These are phyloP conservation scores for Drosophila basisetae DNA, from an alignment of 2,888 invertebrate genomes.

Conservation along the genomic window DNA sequence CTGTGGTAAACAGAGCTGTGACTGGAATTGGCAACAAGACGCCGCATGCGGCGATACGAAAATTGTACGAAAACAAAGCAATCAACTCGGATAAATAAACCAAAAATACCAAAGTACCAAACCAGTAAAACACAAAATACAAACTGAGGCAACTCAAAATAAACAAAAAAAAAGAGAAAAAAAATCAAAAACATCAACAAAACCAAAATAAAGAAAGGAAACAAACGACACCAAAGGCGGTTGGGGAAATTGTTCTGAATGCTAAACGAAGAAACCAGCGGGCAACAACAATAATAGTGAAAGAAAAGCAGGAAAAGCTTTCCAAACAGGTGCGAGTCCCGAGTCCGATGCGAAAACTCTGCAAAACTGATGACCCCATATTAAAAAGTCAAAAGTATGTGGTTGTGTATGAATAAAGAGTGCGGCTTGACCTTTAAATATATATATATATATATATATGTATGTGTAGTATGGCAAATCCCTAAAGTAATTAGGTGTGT, in stretches of 20 bases:
- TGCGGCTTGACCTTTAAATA: conserved; percentile 32
- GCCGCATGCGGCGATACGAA: conserved; percentile 45
- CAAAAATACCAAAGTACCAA: conserved; percentile 71
- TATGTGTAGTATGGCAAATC: conserved; percentile 39
- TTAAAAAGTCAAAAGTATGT: conserved; percentile 54
- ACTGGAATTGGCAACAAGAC: conserved; percentile 65
- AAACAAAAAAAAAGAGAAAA: conserved; percentile 21
- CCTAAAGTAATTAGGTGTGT: conserved; percentile 71
- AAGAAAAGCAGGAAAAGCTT: conserved; percentile 5
- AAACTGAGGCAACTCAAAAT: conserved; percentile 41
- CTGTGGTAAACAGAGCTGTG: conserved; percentile 64
- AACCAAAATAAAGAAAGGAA: conserved; percentile 35
- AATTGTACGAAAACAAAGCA: conserved; percentile 79
- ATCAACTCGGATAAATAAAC: conserved; percentile 79
- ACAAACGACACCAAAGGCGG: conserved; percentile 55
- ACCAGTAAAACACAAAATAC: conserved; percentile 53
- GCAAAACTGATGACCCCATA: conserved; percentile 59
- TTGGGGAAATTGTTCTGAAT: conserved; percentile 57
- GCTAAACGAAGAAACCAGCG: conserved; percentile 50
- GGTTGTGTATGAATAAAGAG: conserved; percentile 6
- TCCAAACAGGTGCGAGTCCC: conserved; percentile 43
- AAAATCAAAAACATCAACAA: conserved; percentile 9
- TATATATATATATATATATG: not conserved
- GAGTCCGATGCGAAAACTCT: conserved; percentile 30
- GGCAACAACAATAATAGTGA: conserved; percentile 12